Percentiles rank a stretch among this genome's conserved stretches.
These are phyloP conservation scores for Harpegnathos saltator DNA, from an alignment of 1,140 invertebrate genomes.

Conservation along the genomic window DNA sequence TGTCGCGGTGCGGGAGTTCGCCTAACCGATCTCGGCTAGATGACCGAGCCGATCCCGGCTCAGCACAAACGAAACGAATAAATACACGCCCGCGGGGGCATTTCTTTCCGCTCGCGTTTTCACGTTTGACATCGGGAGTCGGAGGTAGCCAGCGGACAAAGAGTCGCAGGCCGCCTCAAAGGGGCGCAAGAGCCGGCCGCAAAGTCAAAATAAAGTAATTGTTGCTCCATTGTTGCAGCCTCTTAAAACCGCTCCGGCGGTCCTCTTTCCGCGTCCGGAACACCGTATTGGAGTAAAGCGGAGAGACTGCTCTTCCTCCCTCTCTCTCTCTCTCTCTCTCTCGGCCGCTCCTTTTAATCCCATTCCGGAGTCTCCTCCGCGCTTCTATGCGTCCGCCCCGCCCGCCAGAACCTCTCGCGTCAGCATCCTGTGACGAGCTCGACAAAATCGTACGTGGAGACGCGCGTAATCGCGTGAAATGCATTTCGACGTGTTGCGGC, in stretches of 20 bases:
- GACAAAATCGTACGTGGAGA: no score
- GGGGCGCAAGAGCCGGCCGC: slow-evolving; percentile 48
- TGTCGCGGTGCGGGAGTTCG: slow-evolving; percentile 72
- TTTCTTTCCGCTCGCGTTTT: slow-evolving; percentile 56
- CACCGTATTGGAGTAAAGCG: slow-evolving; percentile 6
- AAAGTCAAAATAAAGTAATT: slow-evolving; percentile 81
- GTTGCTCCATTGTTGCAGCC: slow-evolving; percentile 56
- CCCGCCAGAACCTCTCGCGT: neutral
- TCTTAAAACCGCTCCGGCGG: slow-evolving; percentile 1
- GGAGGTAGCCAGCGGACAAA: slow-evolving; percentile 39
- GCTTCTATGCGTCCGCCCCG: neutral
- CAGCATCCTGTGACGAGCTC: slow-evolving; percentile 14
- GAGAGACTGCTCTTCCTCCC: neutral
- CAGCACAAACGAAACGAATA: slow-evolving; percentile 70
- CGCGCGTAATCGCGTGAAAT: no score
- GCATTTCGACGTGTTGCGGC: no score
- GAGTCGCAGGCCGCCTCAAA: slow-evolving; percentile 32
- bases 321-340: no score
- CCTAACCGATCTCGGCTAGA: slow-evolving; percentile 55
- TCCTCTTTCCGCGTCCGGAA: neutral
- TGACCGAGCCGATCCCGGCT: no score
- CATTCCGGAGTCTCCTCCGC: neutral
- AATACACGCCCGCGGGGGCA: slow-evolving; percentile 45
- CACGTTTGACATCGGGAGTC: slow-evolving; percentile 31
- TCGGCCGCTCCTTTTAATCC: slow-evolving; percentile 13